Conservation (phyloP, 2,888 invertebrate genomes). For the Vesta saturnalis region DNA sequence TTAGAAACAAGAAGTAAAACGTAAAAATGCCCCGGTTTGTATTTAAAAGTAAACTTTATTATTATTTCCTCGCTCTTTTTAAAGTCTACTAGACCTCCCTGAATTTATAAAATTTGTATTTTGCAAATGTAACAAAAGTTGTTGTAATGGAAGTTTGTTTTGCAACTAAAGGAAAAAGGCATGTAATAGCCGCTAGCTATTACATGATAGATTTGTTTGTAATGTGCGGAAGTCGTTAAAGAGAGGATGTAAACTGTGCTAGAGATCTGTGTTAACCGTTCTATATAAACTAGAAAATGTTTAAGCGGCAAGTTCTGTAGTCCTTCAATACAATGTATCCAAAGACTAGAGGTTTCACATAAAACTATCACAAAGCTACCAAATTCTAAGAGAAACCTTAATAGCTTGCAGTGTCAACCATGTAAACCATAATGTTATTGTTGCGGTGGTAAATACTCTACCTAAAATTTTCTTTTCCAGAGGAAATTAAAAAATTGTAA, state of each 20-base stretch:
- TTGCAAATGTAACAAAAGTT: background rate
- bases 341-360: constrained; percentile 2
- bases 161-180: constrained; percentile 17
- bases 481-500: background rate
- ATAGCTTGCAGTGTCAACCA: background rate
- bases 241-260: constrained; percentile 29
- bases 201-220: constrained; percentile 34
- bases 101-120: background rate
- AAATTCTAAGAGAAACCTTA: background rate
- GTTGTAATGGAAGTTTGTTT: background rate
- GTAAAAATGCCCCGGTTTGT: constrained; percentile 30
- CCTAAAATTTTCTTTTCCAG: background rate
- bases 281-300: constrained; percentile 24
- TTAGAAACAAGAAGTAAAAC: constrained; percentile 34
- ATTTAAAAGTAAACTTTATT: constrained; percentile 27
- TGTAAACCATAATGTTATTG: background rate
- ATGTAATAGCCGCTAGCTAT: constrained; percentile 5
- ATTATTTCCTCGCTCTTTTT: constrained; percentile 19
- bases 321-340: constrained; percentile 4
- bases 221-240: constrained; percentile 33
- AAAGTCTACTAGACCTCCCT: constrained; percentile 2
- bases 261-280: constrained; percentile 21
- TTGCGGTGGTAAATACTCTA: background rate
- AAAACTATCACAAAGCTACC: background rate
- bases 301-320: constrained; percentile 3